Base-by-base conservation (phyloP, 30 jellyfish, hydroid and myxozoan species). In the Turritopsis dohrnii region DNA sequence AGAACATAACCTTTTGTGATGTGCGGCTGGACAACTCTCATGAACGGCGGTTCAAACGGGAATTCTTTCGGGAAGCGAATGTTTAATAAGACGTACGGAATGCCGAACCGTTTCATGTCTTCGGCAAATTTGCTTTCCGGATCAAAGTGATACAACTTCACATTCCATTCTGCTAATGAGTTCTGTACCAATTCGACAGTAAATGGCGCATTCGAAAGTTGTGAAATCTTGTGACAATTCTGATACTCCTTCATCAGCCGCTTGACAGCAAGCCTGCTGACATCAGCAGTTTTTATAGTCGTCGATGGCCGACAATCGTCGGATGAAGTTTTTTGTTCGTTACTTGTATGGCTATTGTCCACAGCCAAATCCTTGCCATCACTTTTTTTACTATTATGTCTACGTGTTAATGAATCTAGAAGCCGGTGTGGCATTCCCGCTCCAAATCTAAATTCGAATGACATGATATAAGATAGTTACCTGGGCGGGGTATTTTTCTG, bases 21-120 rank as follows among this genome's bases (percentile, higher is more conserved):
- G 60, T 88, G 83, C 17, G 97, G 97, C 23, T 76, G 60, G 13
- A 90, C 97, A 22, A 90, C 97, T 41, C 97, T 71, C 93, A 90
- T 81, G 54, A 90, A 90, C 21, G 97, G 97, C 1, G 97, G 97
- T 8, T 87, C 74, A 41, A 90, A 90, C 21, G 97, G 97, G 86
- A 90, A 90, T 53, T 86, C 83, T 28, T 86, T 95, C 31, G 97
- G 97, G 85, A 90, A 90, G 8, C 89, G 26, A 66, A 90, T 29
- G 66, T 90, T 90, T 72, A 90, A 79, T 24, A 82, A 72, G 19
- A 90, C 84, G 75, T 81, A 79, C 1, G 89, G 53, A 52, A 71
- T 66, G 21, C 82, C 72, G 8, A 65, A 21, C 22, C 80, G 93
- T n/a, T 16, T 52, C 97, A 90, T 90, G 81, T 86, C 95, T 24